These are phyloP conservation scores for Misgurnus mizolepis DNA, from an alignment of 2,113 vertebrate species.

Conservation along the genomic window DNA sequence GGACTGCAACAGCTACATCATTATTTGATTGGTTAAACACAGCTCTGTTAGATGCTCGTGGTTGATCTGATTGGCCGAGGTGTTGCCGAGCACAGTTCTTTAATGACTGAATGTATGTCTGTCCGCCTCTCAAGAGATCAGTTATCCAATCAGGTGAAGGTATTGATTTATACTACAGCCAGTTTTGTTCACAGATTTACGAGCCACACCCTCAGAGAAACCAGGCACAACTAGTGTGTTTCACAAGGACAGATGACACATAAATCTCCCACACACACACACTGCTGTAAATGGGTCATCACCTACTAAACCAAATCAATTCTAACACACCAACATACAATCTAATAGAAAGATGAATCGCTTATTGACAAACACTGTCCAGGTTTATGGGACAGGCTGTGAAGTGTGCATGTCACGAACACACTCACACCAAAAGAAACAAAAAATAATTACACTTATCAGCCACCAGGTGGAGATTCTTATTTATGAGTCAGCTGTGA, in stretches of 20 bases:
- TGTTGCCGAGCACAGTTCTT: slow-evolving; percentile 42
- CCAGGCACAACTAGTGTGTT: neutral
- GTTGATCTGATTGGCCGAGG: slow-evolving; percentile 47
- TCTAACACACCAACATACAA: slow-evolving; percentile 51
- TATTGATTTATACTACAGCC: slow-evolving; percentile 35
- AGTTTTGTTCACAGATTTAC: slow-evolving; percentile 43
- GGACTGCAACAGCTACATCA: slow-evolving; percentile 37
- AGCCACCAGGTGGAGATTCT: slow-evolving; percentile 48
- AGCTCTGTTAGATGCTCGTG: slow-evolving; percentile 15
- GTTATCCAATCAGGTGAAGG: neutral
- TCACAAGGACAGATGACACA: slow-evolving; percentile 44
- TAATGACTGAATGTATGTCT: slow-evolving; percentile 39
- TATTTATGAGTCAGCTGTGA: slow-evolving; percentile 27
- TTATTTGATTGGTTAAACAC: slow-evolving; percentile 41
- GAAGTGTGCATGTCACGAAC: neutral
- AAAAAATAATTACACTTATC: slow-evolving; percentile 2
- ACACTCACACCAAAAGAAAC: slow-evolving; percentile 19
- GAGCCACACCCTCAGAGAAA: slow-evolving; percentile 38
- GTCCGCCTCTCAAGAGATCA: slow-evolving; percentile 14
- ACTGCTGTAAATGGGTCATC: slow-evolving; percentile 56
- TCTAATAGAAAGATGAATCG: slow-evolving; percentile 26
- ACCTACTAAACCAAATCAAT: slow-evolving; percentile 57
- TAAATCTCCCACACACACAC: slow-evolving; percentile 19
- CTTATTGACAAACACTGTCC: slow-evolving; percentile 26
- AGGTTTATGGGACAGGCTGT: neutral